These are phyloP conservation scores for Eurystomus gularis DNA, from an alignment of 2,113 vertebrate species.

Conservation along the genomic window DNA sequence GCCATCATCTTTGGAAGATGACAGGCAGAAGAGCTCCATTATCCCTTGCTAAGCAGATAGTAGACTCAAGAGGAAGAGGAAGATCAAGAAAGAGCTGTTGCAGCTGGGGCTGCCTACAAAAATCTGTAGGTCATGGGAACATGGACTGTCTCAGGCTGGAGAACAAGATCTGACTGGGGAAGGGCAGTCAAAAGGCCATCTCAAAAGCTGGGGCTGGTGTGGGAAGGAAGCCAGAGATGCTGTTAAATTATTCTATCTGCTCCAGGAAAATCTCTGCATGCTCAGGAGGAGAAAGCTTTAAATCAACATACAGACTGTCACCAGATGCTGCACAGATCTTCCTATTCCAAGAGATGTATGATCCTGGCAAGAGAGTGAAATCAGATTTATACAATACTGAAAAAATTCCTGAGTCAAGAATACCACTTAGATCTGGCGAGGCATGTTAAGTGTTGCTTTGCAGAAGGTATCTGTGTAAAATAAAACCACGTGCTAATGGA, in stretches of 20 bases:
- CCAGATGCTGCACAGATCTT: constrained; percentile 32
- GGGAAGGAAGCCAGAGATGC: neutral
- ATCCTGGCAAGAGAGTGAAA: neutral
- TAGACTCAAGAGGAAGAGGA: neutral
- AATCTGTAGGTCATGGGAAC: neutral
- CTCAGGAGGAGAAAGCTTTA: constrained; percentile 20
- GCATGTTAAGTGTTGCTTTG: neutral
- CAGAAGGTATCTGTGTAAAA: neutral
- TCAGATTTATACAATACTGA: neutral
- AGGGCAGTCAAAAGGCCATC: neutral
- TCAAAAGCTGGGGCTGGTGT: neutral
- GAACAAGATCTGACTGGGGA: neutral
- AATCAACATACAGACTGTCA: neutral
- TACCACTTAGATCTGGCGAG: neutral
- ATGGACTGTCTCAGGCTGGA: neutral
- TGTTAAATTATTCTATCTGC: constrained; percentile 5
- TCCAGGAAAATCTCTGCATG: constrained; percentile 10
- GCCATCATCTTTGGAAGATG: neutral
- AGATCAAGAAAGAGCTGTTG: neutral
- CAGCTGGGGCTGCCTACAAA: neutral
- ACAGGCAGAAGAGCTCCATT: neutral
- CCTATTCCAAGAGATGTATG: neutral
- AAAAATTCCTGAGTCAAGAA: neutral
- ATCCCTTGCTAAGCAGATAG: neutral
- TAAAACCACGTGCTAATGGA: neutral